Percentiles rank a stretch among this genome's conserved stretches.
Conservation (phyloP, 1,140 invertebrate genomes). For the Drosophila melanica region DNA sequence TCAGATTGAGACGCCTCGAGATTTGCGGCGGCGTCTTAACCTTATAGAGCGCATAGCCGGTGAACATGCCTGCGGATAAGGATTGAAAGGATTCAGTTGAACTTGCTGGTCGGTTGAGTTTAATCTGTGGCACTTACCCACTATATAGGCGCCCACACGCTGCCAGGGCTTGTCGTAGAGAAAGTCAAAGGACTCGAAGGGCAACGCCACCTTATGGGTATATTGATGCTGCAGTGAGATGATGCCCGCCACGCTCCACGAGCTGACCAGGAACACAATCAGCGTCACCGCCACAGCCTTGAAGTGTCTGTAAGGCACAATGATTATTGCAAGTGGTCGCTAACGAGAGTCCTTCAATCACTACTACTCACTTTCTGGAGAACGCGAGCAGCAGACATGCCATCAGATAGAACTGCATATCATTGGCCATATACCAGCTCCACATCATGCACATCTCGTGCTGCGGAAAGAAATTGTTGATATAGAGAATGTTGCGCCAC, state of each 20-base stretch:
- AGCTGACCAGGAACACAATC: conserved; percentile 87
- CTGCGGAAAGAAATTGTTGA: conserved; percentile 91
- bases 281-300: conserved; percentile 86
- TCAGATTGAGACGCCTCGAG: conserved; percentile 85
- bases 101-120: too few relatives aligned
- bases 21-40: conserved; percentile 88
- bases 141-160: conserved; percentile 90
- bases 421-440: conserved; percentile 96
- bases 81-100: too few relatives aligned
- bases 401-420: conserved; percentile 94
- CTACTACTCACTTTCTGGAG: conserved; percentile 88
- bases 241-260: conserved; percentile 90
- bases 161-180: conserved; percentile 94
- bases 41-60: conserved; percentile 90
- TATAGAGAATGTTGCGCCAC: conserved; percentile 93
- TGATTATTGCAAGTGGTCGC: not conserved
- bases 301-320: conserved; percentile 85
- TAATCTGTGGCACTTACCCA: conserved; percentile 85
- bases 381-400: conserved; percentile 89
- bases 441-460: conserved; percentile 94
- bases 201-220: conserved; percentile 90
- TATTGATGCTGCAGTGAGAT: conserved; percentile 91
- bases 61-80: conserved; percentile 86
- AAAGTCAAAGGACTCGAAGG: conserved; percentile 92
- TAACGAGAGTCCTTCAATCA: not conserved